Evolutionary conservation across 1,140 invertebrate species (phyloP), one percentile per base, ranked within the genome.

Genomic region (Drosophila gunungcola): DNA sequence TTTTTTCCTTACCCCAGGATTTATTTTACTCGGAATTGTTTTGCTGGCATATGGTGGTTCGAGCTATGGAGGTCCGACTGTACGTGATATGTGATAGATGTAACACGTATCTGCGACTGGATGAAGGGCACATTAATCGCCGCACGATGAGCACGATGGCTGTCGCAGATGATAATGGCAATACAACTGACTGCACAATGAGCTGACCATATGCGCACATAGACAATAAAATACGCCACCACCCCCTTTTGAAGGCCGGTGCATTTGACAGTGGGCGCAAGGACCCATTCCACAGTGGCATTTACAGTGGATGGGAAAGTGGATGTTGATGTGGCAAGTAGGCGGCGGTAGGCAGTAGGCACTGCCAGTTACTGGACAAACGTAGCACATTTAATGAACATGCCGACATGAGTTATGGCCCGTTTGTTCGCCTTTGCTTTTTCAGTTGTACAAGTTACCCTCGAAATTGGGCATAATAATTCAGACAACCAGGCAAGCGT

Each of bases 121-220:
- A 58, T 48, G 74, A 55, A 63, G 58, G 62, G 21, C 55, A 39
- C 74, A 82, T 82, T 81, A 81, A 81, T 81, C 79, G 79, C 67
- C 58, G 64, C 79, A 82, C 81, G 79, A 82, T 82, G 79, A 82
- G 60, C 43, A 48, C 65, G 80, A 81, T 82, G 79, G 79, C 74
- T 79, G 77, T 68, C 72, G 73, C 69, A 72, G 75, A 82, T 69
- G 63, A 55, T 56, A 69, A 70, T 69, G 67, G 62, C 64, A 69
- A 69, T 69, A 56, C 63, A 69, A 70, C 45, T 54, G 67, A 56
- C 64, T 70, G 53, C 49, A 78, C 80, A 83, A 82, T 82, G 80
- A 83, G 74, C 62, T 79, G 80, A 83, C 80, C 80, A 82, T 82
- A 83, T 82, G 80, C 75, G 80, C 80, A 83, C 58, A 82, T 82